Base-by-base conservation (phyloP, 2,113 vertebrate genomes). In the Pseudorasbora parva region DNA sequence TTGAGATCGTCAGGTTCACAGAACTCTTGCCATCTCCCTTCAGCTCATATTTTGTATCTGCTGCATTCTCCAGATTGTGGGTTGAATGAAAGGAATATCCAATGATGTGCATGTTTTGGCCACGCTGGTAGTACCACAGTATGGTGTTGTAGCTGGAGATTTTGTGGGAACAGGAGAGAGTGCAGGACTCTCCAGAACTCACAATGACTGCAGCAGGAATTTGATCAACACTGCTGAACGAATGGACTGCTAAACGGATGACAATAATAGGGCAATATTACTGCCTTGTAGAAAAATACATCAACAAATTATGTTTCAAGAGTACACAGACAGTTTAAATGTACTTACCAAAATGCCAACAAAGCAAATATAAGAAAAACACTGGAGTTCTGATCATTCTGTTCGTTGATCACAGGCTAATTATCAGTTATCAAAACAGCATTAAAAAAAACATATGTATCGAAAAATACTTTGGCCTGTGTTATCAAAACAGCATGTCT, bases 51-150 rank as follows among this genome's bases (percentile, higher is more conserved):
- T 33, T 64, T 30, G 12, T 12, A 49, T 25, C n/a, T 10, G n/a
- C 75, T 60, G 5, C 23, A 64, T 66, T 80, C n/a, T 62, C 78
- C 17, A 80, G 8, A 17, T 27, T 80, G 43, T n/a, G 60, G 23
- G 43, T 21, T 0, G 17, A 6, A 33, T 66, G 60, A 66, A 80
- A 80, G 60, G 78, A 80, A 51, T 66, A 80, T 80, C 78, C 78
- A 51, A 66, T 64, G 12, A 64, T 27, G 57, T 51, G 59, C 60
- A 80, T 27, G 5, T 17, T 11, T 30, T 49, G 78, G 5, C 25
- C 8, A 17, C 27, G 10, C 19, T 64, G 77, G 8, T 88, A 81
- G 77, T 86, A 90, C 87, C 84, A 90, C 54, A 81, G 10, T 30
- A 88, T 89, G 2, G n/a, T 80, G 11, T 74, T n/a, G 69, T 87